A percentile compares a stretch with the other conserved stretches of the same genome.
phyloP scores from a whole-genome alignment of 2,888 invertebrate species.

The Steinernema scapterisci region DNA sequence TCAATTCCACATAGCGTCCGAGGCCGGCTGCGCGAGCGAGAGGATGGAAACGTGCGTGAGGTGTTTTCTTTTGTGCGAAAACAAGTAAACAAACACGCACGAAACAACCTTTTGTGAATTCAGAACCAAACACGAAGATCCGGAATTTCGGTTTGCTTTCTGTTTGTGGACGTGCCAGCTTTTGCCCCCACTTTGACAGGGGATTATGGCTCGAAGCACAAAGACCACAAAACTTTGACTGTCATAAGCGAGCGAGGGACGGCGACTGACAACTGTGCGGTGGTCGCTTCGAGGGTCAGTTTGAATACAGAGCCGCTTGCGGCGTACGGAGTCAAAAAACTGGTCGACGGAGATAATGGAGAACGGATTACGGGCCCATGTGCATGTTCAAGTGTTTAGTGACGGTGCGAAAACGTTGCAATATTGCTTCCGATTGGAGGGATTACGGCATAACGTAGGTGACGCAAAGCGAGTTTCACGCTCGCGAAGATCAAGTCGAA shows the following conservation, averaged over 20 bases:
- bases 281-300: too few relatives aligned
- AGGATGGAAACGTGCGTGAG: neutral
- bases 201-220: neutral
- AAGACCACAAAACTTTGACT: too few relatives aligned
- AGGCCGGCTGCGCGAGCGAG: neutral
- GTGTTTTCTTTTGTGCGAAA: neutral
- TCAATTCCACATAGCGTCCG: constrained; percentile 28
- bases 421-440: too few relatives aligned
- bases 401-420: neutral
- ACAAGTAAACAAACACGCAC: constrained; percentile 15
- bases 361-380: neutral
- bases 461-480: too few relatives aligned
- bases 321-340: neutral
- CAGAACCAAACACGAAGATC: neutral
- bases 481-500: too few relatives aligned
- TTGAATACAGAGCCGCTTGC: neutral
- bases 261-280: too few relatives aligned
- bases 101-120: constrained; percentile 11
- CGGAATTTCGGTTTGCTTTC: constrained; percentile 1
- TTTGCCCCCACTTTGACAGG: neutral
- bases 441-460: too few relatives aligned
- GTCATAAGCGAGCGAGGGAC: too few relatives aligned
- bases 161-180: neutral
- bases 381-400: neutral
- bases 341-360: neutral